phyloP scores from a whole-genome alignment of 2,113 vertebrate species.

The Ammodramus savannarum region DNA sequence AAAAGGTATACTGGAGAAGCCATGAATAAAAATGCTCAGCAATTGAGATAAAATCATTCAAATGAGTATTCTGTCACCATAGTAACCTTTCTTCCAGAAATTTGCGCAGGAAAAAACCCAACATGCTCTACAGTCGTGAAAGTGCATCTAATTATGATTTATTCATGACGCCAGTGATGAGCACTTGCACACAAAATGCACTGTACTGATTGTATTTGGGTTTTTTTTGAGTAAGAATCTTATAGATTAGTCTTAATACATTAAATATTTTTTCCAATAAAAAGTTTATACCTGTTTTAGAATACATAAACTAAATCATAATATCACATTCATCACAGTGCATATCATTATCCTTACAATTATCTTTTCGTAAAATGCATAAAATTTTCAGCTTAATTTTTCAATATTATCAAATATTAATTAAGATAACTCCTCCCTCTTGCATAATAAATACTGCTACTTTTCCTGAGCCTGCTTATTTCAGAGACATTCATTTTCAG shows the following conservation, averaged over 20 bases:
- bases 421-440: not conserved
- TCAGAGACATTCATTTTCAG: not conserved
- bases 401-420: not conserved
- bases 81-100: slow-evolving; percentile 17
- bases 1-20: not conserved
- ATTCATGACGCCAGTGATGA: not conserved
- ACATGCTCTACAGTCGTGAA: not conserved
- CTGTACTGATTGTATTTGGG: not conserved
- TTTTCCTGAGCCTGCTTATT: not conserved
- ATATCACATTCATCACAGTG: not conserved
- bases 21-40: not conserved
- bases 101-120: not conserved
- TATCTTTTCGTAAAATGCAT: not conserved
- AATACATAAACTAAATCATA: not conserved
- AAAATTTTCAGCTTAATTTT: not conserved
- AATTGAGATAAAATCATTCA: not conserved
- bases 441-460: not conserved
- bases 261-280: not conserved
- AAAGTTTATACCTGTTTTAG: not conserved
- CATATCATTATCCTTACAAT: not conserved
- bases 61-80: slow-evolving; percentile 25
- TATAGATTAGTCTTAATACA: not conserved
- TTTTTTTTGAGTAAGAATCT: not conserved
- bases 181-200: not conserved
- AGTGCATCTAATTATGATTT: not conserved